Evolutionary conservation across 2,113 vertebrate genomes (phyloP), one percentile per base, ranked within the genome.

Genomic region (Tupaia tana): DNA sequence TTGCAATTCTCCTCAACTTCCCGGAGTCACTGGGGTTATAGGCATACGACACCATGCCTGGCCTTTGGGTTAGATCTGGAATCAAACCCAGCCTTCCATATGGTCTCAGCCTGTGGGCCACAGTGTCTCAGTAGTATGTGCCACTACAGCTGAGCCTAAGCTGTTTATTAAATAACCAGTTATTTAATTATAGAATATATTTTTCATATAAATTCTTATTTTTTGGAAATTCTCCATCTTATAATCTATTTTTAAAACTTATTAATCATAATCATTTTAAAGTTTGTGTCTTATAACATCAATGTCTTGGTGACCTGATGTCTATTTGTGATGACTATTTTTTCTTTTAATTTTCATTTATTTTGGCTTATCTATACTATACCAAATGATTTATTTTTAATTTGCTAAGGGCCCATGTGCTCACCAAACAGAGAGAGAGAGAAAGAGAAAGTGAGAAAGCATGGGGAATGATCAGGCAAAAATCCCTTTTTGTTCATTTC

Each of bases 181-280:
- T 75, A 89, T 58, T 79, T 78, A 78, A 75, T 75, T 88, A 20
- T 81, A 75, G 54, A 88, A 88, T 34, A 13, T 15, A 63, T 56
- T 81, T 63, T 81, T 31, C 11, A 7, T 84, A 4, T 52, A 70
- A 18, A 73, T 67, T 82, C 34, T 80, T 43, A 24, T 59, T 88
- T 86, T 95, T 95, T 91, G 92, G 20, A 92, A 89, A 86, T 74
- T 61, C 24, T 70, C 4, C 18, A 58, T 58, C 12, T 27, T 74
- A 52, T 64, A 34, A 15, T 71, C 9, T 85, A 22, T 43, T 84
- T 81, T 80, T 13, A 54, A 82, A 94, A 59, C 43, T n/a, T 18
- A 77, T 22, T 7, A 54, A 58, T n/a, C 66, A 73, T 9, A 80
- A 56, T 90, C 18, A 70, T 86, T 86, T 78, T 73, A 69, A 70